A percentile compares a stretch with the other conserved stretches of the same genome.
phyloP scores from a whole-genome alignment of 2,888 invertebrate species.

The Dioctria rufipes region DNA sequence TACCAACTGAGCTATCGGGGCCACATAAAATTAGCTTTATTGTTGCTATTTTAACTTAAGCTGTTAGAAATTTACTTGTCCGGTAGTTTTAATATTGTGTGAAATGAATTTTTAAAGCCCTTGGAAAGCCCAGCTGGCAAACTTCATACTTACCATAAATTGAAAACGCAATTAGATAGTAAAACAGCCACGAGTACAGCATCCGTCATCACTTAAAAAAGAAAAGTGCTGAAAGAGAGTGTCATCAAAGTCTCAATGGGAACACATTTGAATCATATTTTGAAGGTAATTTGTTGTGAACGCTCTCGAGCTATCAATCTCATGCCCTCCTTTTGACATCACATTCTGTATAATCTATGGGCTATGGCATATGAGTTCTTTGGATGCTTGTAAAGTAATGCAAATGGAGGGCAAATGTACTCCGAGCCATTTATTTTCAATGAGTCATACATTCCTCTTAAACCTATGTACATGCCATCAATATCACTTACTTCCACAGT shows the following conservation, averaged over 20 bases:
- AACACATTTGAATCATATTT: conserved; percentile 39
- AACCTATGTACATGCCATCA: conserved; percentile 30
- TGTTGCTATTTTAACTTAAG: no score
- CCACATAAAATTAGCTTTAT: no score
- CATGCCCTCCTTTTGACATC: conserved; percentile 8
- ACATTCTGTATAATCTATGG: background rate
- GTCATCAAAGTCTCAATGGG: background rate
- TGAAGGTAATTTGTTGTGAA: conserved; percentile 33
- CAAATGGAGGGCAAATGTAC: conserved; percentile 36
- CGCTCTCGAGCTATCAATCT: conserved; percentile 26
- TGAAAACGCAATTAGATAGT: no score
- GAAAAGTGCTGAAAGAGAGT: background rate
- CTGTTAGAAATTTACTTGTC: no score
- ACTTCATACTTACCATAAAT: no score
- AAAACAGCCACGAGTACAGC: no score
- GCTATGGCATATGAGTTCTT: conserved; percentile 14
- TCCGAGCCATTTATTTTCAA: conserved; percentile 40
- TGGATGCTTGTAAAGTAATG: conserved; percentile 13
- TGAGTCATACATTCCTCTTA: conserved; percentile 45
- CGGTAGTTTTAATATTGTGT: no score
- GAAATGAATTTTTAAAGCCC: no score
- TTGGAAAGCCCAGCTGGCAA: no score
- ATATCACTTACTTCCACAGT: conserved; percentile 44
- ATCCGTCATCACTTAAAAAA: no score
- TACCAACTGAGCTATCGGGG: no score